phyloP scores from a whole-genome alignment of 2,113 vertebrate species.

The Strix aluco region DNA sequence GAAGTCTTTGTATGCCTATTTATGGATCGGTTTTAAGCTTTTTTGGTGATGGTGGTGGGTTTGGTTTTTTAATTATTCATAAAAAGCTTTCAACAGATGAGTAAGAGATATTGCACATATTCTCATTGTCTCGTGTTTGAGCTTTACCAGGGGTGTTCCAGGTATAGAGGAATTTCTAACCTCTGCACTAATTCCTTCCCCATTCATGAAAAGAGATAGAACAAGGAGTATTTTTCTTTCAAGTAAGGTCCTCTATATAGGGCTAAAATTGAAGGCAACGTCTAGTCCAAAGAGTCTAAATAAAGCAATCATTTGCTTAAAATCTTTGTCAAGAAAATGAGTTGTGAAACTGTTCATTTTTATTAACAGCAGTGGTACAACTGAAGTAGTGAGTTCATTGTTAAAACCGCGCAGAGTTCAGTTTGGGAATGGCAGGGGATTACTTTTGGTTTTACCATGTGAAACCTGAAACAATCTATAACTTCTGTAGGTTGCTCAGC shows the following conservation, averaged over 20 bases:
- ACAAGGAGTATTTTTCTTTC: not conserved
- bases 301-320: not conserved
- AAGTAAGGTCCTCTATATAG: not conserved
- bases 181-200: not conserved
- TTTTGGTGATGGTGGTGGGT: not conserved
- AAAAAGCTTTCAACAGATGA: not conserved
- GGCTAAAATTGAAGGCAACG: not conserved
- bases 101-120: not conserved
- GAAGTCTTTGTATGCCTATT: not conserved
- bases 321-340: not conserved
- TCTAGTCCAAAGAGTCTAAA: not conserved
- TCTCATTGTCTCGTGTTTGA: not conserved
- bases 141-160: not conserved
- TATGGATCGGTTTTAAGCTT: rapidly evolving
- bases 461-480: not conserved
- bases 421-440: not conserved
- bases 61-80: not conserved
- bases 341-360: not conserved
- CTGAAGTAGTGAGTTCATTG: not conserved
- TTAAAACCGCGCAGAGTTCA: not conserved
- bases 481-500: not conserved
- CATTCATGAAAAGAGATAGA: not conserved
- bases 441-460: not conserved
- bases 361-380: not conserved
- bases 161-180: not conserved